Base-by-base conservation (phyloP, 2,888 invertebrate genomes). In the Cerceris ruficornis region DNA sequence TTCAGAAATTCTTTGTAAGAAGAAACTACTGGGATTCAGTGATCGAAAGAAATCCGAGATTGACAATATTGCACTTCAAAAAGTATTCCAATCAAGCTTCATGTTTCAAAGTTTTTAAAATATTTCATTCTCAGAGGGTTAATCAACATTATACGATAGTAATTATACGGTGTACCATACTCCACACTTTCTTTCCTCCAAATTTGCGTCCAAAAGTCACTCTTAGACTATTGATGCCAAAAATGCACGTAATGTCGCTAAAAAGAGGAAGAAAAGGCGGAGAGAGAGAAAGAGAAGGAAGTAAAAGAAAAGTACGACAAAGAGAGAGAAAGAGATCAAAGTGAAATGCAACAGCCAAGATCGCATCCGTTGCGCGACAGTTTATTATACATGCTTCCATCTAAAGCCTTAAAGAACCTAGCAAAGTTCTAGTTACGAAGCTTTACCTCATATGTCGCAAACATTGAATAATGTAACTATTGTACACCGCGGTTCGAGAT, bases 331-430 rank as follows among this genome's bases (percentile, higher is more conserved):
- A 5, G 28, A n/a, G 59, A 41, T 6, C 50, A 49, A 41, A 13
- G 59, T 49, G 59, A n/a, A 59, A 39, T 50, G 0, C 15, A 42
- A 15, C 17, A 62, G 17, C 41, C 49, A 42, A 14, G 49, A 70
- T 52, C 39, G 70, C 69, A 69, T 71, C 58, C 62, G 66, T 77
- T 62, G 15, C 11, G 65, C 52, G 55, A 64, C 52, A 64, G 61
- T 67, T 80, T 67, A 67, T 77, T 71, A 83, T 75, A 86, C 77
- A 88, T 89, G 91, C 90, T 91, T 91, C 90, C 90, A 90, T 88
- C 88, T 89, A 88, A 69, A 88, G 86, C 90, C 88, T 90, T 74
- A 78, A 75, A 42, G 28, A 65, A 87, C 82, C 77, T 88, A 85
- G 84, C 84, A 82, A 85, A 75, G 82, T 81, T 84, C 77, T 87